These are phyloP conservation scores for Balearica regulorum DNA, from an alignment of 2,797 vertebrate genomes.

Conservation along the genomic window DNA sequence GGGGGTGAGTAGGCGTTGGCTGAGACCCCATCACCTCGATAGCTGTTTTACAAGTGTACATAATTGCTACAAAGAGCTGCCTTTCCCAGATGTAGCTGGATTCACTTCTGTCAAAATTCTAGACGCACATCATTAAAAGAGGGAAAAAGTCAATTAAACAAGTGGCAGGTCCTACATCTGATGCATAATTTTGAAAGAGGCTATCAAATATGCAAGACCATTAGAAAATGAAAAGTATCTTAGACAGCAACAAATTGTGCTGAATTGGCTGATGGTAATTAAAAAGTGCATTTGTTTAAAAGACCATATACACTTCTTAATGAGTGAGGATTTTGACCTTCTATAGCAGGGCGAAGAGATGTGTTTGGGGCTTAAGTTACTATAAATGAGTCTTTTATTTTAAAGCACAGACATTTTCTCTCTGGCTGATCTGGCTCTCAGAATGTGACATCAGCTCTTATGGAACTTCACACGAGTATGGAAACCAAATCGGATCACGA, in stretches of 20 bases:
- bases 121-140: neutral
- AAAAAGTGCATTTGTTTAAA: constrained; percentile 5
- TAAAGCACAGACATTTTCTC: neutral
- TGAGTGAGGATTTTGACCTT: neutral
- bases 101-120: neutral
- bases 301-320: neutral
- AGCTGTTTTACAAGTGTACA: neutral
- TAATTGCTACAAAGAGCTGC: neutral
- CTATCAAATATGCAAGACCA: constrained; percentile 11
- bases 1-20: neutral
- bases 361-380: neutral
- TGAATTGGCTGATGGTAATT: constrained; percentile 32
- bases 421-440: neutral
- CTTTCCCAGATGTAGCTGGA: neutral
- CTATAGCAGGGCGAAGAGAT: neutral
- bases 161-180: neutral
- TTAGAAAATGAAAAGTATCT: neutral
- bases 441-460: neutral
- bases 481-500: neutral
- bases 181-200: neutral
- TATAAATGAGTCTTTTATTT: neutral
- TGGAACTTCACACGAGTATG: neutral
- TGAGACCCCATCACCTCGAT: neutral
- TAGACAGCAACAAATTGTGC: constrained; percentile 36
- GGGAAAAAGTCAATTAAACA: neutral